These are phyloP conservation scores for Danionella cerebrum DNA, from an alignment of 2,113 vertebrate species.

Conservation along the genomic window DNA sequence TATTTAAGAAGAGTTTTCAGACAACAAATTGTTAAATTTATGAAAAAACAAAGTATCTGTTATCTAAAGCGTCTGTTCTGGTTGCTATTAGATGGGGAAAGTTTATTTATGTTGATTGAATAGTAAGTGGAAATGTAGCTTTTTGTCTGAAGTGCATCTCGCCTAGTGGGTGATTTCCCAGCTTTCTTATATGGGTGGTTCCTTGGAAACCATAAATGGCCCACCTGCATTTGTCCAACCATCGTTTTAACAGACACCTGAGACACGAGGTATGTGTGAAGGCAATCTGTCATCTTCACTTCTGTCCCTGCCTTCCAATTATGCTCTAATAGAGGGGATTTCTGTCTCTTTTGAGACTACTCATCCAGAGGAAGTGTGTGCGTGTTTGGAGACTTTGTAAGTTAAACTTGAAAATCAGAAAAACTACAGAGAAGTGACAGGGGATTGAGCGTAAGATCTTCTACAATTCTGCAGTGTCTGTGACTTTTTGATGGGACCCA, in stretches of 20 bases:
- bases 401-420: neutral
- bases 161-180: conserved; percentile 34
- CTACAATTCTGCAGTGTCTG: neutral
- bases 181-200: conserved; percentile 35
- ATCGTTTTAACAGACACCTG: conserved; percentile 22
- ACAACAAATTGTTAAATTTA: too few species aligned
- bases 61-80: conserved; percentile 14
- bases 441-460: conserved; percentile 2
- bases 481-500: conserved; percentile 32
- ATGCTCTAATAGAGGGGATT: conserved; percentile 51
- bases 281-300: conserved; percentile 29
- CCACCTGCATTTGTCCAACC: conserved; percentile 37
- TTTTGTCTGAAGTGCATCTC: conserved; percentile 5
- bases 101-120: neutral
- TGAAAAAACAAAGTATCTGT: too few species aligned
- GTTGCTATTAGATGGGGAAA: neutral
- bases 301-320: conserved; percentile 47
- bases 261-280: conserved; percentile 19
- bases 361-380: neutral
- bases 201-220: conserved; percentile 36
- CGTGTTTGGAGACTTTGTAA: neutral
- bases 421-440: neutral
- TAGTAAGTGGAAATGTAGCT: neutral
- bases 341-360: conserved; percentile 44
- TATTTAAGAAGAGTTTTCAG: too few species aligned